Evolutionary conservation across 2,113 vertebrate species (phyloP).

Genomic region (Bettongia penicillata): DNA sequence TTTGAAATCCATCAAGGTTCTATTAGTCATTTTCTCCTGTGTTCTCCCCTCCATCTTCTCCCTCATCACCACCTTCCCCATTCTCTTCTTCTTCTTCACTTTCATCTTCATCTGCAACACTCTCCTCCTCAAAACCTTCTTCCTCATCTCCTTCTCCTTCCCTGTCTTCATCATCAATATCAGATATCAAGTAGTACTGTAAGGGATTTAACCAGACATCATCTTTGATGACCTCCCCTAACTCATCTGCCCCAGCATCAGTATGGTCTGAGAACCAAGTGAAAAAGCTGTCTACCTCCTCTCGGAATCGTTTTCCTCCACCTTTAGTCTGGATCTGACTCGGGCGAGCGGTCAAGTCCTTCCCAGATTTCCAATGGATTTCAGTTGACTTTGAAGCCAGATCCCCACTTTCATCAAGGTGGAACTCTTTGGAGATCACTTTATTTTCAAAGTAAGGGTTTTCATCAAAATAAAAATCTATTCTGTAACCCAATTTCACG

Average conservation of each 20-base stretch:
- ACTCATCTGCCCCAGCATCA: conserved; percentile 93
- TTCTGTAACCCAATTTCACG: conserved; percentile 94
- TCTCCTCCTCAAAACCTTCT: conserved; percentile 94
- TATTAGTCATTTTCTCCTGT: conserved; percentile 94
- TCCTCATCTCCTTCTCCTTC: conserved; percentile 93
- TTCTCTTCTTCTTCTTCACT: conserved; percentile 95
- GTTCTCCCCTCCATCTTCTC: conserved; percentile 94
- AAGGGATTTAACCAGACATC: conserved; percentile 96
- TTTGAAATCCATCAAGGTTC: conserved; percentile 87
- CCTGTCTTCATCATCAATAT: conserved; percentile 95
- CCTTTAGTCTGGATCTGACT: conserved; percentile 95
- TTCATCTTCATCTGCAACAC: conserved; percentile 95
- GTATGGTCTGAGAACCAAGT: conserved; percentile 97
- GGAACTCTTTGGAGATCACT: conserved; percentile 98
- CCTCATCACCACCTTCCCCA: conserved; percentile 94
- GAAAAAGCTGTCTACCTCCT: conserved; percentile 13
- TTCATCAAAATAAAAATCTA: conserved; percentile 99
- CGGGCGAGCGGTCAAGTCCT: conserved; percentile 95
- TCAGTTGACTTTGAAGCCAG: conserved; percentile 96
- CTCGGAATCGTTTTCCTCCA: conserved; percentile 86
- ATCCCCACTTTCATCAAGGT: conserved; percentile 96
- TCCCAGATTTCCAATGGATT: conserved; percentile 98
- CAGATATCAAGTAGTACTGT: conserved; percentile 89
- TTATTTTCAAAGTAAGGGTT: conserved; percentile 99
- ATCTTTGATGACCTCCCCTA: conserved; percentile 96